Evolutionary conservation across 1,140 invertebrate genomes (phyloP).

Genomic region (Hormaphis cornu): DNA sequence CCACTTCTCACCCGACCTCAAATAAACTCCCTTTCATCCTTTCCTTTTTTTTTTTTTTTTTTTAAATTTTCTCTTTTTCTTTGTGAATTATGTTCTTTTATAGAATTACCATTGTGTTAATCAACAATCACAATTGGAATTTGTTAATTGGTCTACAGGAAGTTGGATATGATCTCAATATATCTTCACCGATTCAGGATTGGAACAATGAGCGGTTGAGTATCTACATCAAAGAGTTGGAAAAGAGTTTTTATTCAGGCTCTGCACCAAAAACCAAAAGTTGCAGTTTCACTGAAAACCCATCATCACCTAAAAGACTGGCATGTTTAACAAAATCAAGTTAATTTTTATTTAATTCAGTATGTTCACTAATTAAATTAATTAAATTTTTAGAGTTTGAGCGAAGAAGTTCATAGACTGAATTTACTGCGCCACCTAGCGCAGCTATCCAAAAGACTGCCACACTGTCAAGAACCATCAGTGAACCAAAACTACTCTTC

Average conservation of each 20-base stretch:
- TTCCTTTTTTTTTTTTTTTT: too few relatives aligned
- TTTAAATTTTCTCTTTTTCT: too few relatives aligned
- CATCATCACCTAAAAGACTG: conserved; percentile 26
- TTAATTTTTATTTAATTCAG: too few relatives aligned
- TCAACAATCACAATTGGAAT: too few relatives aligned
- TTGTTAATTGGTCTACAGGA: neutral
- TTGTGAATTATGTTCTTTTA: neutral
- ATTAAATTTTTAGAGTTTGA: conserved; percentile 10
- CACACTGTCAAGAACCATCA: conserved; percentile 20
- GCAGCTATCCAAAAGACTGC: conserved; percentile 30
- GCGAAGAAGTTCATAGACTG: conserved; percentile 26
- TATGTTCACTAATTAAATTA: too few relatives aligned
- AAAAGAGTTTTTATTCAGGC: conserved; percentile 21
- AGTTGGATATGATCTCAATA: conserved; percentile 13
- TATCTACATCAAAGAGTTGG: conserved; percentile 22
- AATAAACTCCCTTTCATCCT: too few relatives aligned
- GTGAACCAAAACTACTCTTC: conserved; percentile 6
- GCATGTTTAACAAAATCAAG: neutral
- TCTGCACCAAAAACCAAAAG: neutral
- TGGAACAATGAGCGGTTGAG: conserved; percentile 24
- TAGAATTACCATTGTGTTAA: neutral
- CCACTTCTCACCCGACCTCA: too few relatives aligned
- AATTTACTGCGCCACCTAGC: conserved; percentile 29
- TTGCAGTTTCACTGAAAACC: neutral
- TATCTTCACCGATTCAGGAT: conserved; percentile 7